Percentiles rank a stretch among this genome's conserved stretches.
Conservation (phyloP, 64 coral and sea anemone species). For the Montipora capricornis region DNA sequence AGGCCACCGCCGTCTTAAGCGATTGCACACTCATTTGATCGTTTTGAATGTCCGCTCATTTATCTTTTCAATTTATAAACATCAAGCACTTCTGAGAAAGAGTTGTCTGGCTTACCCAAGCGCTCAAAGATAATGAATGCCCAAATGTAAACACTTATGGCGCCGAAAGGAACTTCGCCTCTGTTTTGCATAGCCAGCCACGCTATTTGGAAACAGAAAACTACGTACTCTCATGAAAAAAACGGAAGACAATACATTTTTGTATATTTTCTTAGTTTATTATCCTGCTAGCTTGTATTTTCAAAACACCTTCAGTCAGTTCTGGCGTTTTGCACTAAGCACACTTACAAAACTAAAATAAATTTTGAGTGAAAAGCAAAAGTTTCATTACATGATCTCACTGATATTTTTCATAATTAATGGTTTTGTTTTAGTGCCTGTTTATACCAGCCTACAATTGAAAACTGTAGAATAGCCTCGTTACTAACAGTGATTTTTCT, state of each 20-base stretch:
- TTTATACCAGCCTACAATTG: not conserved
- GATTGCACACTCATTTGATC: not conserved
- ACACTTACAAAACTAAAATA: not conserved
- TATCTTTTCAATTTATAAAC: conserved; percentile 13
- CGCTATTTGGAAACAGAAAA: not conserved
- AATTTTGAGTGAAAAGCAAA: conserved; percentile 16
- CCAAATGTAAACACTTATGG: conserved; percentile 26
- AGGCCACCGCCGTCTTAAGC: not conserved
- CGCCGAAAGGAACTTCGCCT: conserved; percentile 36
- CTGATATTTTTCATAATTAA: not conserved
- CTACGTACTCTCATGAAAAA: not conserved
- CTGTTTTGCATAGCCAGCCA: not conserved
- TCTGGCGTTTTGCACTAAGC: not conserved
- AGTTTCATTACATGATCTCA: not conserved
- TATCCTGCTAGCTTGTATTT: not conserved
- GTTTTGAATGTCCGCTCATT: not conserved
- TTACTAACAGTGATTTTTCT: too few species aligned
- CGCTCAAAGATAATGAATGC: conserved; percentile 45
- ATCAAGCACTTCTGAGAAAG: not conserved
- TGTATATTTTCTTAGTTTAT: not conserved
- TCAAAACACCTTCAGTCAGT: not conserved
- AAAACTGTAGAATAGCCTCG: too few species aligned
- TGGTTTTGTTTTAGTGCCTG: not conserved
- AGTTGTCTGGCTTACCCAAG: not conserved
- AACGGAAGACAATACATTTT: not conserved